These are phyloP conservation scores for Eledone cirrhosa DNA, from an alignment of 2,888 invertebrate genomes.

Conservation along the genomic window DNA sequence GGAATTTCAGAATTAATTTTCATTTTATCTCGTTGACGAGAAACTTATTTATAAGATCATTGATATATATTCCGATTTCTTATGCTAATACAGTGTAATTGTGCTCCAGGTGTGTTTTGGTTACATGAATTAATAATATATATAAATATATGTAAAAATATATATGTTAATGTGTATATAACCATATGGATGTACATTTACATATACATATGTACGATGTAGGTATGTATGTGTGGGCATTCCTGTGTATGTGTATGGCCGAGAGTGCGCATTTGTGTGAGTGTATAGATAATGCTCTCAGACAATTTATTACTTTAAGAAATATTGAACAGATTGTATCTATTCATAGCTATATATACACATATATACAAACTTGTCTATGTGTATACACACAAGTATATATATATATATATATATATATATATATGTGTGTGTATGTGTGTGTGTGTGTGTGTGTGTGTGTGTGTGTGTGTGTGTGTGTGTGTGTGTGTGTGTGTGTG, in stretches of 20 bases:
- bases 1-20: too few species aligned
- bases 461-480: neutral
- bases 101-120: too few species aligned
- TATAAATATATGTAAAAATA: neutral
- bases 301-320: neutral
- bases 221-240: neutral
- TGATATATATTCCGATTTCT: too few species aligned
- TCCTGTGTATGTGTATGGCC: neutral
- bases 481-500: neutral
- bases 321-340: neutral
- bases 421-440: neutral
- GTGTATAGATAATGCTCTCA: neutral
- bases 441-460: neutral
- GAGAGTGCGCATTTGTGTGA: neutral
- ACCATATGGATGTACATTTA: neutral
- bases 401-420: constrained; percentile 2
- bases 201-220: neutral
- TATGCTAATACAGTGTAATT: too few species aligned
- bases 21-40: too few species aligned
- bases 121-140: too few species aligned
- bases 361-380: neutral
- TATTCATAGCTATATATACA: neutral
- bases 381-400: neutral
- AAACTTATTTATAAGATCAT: too few species aligned
- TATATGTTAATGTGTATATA: neutral